Evolutionary conservation across 2,888 invertebrate species (phyloP).

Genomic region (Aphodius sticticus): DNA sequence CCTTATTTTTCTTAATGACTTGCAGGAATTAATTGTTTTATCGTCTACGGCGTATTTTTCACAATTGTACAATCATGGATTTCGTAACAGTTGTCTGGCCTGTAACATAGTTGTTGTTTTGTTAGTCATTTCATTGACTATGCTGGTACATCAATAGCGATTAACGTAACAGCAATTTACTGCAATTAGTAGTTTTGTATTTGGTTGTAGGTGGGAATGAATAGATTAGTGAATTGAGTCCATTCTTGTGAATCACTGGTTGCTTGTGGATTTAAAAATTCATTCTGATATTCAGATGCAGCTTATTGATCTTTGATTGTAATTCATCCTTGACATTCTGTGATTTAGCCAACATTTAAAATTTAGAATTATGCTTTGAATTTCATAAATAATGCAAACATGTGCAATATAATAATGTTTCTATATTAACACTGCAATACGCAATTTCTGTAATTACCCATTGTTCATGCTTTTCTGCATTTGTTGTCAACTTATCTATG

Average conservation of each 20-base stretch:
- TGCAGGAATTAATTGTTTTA: neutral
- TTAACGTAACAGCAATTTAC: too few relatives aligned
- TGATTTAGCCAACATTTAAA: neutral
- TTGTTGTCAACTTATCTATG: too few relatives aligned
- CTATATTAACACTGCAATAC: neutral
- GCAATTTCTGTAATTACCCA: too few relatives aligned
- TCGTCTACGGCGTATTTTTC: neutral
- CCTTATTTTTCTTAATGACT: neutral
- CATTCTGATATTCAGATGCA: neutral
- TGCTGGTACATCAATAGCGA: neutral
- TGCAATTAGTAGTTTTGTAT: too few relatives aligned
- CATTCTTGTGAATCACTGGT: neutral
- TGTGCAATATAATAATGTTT: neutral
- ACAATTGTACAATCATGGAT: neutral
- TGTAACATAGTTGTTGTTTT: neutral
- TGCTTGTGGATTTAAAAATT: neutral
- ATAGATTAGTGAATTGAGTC: neutral
- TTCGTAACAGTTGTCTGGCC: neutral
- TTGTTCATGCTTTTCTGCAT: too few relatives aligned
- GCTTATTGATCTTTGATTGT: neutral
- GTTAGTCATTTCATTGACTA: constrained; percentile 4
- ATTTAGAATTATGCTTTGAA: neutral
- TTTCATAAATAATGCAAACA: neutral
- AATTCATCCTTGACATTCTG: neutral
- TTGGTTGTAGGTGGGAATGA: too few relatives aligned